Percentiles rank a stretch among this genome's conserved stretches.
Evolutionary conservation across 2,797 vertebrate genomes (phyloP).

Genomic region (Toxotes lorentzi): DNA sequence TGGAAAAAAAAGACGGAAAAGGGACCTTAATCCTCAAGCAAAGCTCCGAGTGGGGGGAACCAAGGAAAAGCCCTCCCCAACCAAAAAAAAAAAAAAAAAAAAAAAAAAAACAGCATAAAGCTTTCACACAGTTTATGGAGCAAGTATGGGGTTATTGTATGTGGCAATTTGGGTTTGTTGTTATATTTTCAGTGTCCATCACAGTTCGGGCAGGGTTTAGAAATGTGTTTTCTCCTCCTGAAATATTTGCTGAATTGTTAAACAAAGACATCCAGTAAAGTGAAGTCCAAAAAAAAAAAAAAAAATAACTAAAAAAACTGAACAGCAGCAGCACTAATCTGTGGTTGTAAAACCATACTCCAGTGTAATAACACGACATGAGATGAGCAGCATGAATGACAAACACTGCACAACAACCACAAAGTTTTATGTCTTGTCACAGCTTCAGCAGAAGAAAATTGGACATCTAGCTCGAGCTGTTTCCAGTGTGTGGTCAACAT

Average conservation of each 20-base stretch:
- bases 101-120: background rate
- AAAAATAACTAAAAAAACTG: too few species aligned
- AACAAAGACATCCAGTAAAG: background rate
- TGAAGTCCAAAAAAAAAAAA: background rate
- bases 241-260: background rate
- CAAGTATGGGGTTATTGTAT: conserved; percentile 10
- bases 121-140: conserved; percentile 16
- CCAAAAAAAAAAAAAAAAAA: conserved; percentile 17
- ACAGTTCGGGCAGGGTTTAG: background rate
- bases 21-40: conserved; percentile 65
- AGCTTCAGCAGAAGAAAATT: conserved; percentile 25
- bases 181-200: background rate
- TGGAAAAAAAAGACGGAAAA: conserved; percentile 61
- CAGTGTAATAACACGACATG: background rate
- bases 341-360: conserved; percentile 9
- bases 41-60: conserved; percentile 47
- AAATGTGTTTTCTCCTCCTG: background rate
- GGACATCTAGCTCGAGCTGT: conserved; percentile 1
- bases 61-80: conserved; percentile 41
- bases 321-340: background rate
- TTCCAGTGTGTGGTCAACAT: conserved; percentile 19
- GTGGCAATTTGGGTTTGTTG: background rate
- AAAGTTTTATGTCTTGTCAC: conserved; percentile 22
- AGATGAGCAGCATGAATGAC: conserved; percentile 20
- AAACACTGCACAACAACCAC: conserved; percentile 13